These are phyloP conservation scores for Polyploca ridens DNA, from an alignment of 2,888 invertebrate genomes.

Conservation along the genomic window DNA sequence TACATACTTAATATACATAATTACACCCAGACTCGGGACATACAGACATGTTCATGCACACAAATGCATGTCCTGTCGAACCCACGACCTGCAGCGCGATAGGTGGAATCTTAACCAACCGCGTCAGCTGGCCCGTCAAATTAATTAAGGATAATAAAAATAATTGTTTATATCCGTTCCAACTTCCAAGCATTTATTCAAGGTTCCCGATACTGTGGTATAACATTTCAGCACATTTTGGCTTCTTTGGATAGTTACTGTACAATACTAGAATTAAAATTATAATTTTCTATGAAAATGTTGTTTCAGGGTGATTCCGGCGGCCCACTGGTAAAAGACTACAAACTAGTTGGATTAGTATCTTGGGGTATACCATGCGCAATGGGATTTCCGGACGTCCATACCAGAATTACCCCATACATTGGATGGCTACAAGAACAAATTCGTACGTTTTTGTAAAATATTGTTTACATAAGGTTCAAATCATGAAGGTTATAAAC, in stretches of 20 bases:
- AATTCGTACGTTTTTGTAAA: slow-evolving; percentile 25
- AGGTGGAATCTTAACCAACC: too few relatives aligned
- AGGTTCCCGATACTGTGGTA: too few relatives aligned
- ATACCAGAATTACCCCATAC: slow-evolving; percentile 69
- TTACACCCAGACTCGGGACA: too few relatives aligned
- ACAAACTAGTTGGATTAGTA: slow-evolving; percentile 67
- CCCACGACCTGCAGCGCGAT: too few relatives aligned
- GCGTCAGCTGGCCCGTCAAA: too few relatives aligned
- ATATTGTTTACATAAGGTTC: neutral
- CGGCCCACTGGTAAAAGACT: slow-evolving; percentile 63
- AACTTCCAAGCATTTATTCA: too few relatives aligned
- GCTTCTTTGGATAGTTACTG: neutral
- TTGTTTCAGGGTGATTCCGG: slow-evolving; percentile 75
- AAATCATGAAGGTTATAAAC: too few relatives aligned
- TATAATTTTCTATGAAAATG: neutral
- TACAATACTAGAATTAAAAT: neutral
- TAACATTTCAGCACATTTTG: neutral
- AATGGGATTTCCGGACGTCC: slow-evolving; percentile 77
- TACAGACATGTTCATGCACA: too few relatives aligned
- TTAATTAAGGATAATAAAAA: too few relatives aligned
- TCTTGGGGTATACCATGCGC: slow-evolving; percentile 81
- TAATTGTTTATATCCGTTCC: too few relatives aligned
- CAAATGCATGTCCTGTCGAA: too few relatives aligned
- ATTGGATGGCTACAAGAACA: slow-evolving; percentile 59
- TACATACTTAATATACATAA: too few relatives aligned